Evolutionary conservation across 2,113 vertebrate genomes (phyloP), one percentile per base, ranked within the genome.

Genomic region (Forbesichthys papilliferus): DNA sequence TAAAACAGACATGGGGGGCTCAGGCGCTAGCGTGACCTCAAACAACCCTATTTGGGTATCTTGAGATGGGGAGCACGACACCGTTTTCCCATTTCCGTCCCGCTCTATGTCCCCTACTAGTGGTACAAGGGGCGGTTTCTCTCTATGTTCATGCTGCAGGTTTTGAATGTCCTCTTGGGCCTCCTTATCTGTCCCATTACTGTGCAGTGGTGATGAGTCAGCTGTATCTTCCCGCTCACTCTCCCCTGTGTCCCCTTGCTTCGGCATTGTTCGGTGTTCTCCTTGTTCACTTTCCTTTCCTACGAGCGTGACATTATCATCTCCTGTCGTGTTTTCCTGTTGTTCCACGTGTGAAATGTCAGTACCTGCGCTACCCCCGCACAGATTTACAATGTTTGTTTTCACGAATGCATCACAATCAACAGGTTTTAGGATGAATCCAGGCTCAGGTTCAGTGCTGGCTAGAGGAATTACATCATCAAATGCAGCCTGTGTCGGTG

Each of bases 191-290:
- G 74, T 57, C 18, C 12, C 70, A 71, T 78, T 55, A 73, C 11
- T 69, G 63, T 77, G 55, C 56, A 77, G 69, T 53, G 55, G 53
- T 60, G 60, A 13, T 77, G 74, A 62, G 54, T 18, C 61, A 11
- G 56, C 60, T 66, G 62, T 74, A 86, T 61, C 79, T 64, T 56
- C 74, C 57, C 68, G 72, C 18, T 58, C 66, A 10, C 20, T 49
- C 65, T 62, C 62, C 36, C 76, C 65, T 48, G 36, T 74, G 87
- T 84, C 80, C 79, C 76, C 63, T 64, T 48, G 69, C 82, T 85
- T 73, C 58, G 70, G 53, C 47, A 68, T 47, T 60, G 18, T 63
- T 65, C 33, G 54, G 8, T 79, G 55, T 73, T 57, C 61, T 20
- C 11, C 47, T 36, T 51, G 54, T 52, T 71, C 55, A 56, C 66